Evolutionary conservation across 2,888 invertebrate genomes (phyloP).

Genomic region (Archips xylosteana): DNA sequence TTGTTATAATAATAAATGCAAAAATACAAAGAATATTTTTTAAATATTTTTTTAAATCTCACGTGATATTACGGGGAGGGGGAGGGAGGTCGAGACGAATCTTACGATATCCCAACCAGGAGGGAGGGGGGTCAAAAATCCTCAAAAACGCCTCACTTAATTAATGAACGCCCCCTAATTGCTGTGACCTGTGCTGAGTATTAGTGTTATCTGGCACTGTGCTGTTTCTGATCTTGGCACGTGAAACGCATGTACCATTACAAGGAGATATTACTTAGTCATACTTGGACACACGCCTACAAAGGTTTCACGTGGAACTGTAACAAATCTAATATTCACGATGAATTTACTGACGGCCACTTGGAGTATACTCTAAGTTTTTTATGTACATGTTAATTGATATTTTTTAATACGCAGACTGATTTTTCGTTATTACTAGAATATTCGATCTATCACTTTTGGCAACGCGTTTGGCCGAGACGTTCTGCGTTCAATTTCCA

Average conservation of each 20-base stretch:
- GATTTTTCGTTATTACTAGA: neutral
- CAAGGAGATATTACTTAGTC: neutral
- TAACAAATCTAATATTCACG: slow-evolving; percentile 17
- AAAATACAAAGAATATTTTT: too few species aligned
- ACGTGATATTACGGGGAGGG: too few species aligned
- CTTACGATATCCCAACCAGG: too few species aligned
- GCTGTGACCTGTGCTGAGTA: neutral
- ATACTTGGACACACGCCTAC: neutral
- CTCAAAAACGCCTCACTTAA: too few species aligned
- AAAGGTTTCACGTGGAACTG: slow-evolving; percentile 2
- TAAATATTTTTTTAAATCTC: too few species aligned
- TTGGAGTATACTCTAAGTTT: neutral
- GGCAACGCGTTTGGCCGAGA: neutral
- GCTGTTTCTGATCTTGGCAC: neutral
- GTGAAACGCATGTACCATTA: neutral
- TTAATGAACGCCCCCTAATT: too few species aligned
- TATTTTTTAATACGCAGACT: neutral
- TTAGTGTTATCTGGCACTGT: slow-evolving; percentile 3
- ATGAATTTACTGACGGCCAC: neutral
- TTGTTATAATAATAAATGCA: too few species aligned
- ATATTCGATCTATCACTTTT: neutral
- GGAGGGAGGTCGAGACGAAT: too few species aligned
- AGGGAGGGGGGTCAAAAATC: too few species aligned
- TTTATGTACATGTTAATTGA: neutral
- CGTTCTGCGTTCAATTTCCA: neutral